Evolutionary conservation across 2,797 vertebrate genomes (phyloP), one percentile per base, ranked within the genome.

Genomic region (Labroides dimidiatus): DNA sequence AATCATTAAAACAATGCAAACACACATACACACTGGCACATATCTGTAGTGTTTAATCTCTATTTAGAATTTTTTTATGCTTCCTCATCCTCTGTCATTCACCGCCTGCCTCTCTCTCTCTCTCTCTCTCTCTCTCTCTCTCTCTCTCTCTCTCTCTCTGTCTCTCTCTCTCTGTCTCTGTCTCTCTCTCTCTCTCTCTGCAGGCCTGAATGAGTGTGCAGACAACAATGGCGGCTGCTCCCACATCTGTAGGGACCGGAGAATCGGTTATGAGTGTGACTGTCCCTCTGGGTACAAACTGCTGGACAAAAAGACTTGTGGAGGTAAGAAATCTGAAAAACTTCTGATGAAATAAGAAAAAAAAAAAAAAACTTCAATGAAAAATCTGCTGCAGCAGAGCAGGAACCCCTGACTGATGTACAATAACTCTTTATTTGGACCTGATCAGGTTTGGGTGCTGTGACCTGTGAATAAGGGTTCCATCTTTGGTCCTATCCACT

Each of bases 151-250:
- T 23, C 2, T 65, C 43, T 39, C 41, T 49, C 47, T 8, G 20
- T 49, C 47, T 12, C 71, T 50, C 42, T 37, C 53, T 43, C 44
- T 16, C 55, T 63, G 24, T 2, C 27, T 39, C 37, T 15, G 33
- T 41, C 53, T 68, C 43, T 23, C 2, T 65, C 43, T 39, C 19
- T 55, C 59, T 24, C 2, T 72, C 50, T 30, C 41, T 65, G n/a
- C 89, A 99, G 98, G 94, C 61, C 75, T 96, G 66, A 97, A 99
- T 2, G 98, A 99, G 75, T 99, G 98, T 68, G 85, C 93, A 0
- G 90, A 91, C 78, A 97, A 96, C 92, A 99, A 99, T 23, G 98
- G 97, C 0, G 98, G 97, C 80, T 99, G 98, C 87, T 99, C 97
- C 36, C 97, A 99, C 92, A 94, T 97, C 91, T 99, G 98, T 94